Base-by-base conservation (phyloP, 2,888 invertebrate genomes). In the Agrotis clavis region DNA sequence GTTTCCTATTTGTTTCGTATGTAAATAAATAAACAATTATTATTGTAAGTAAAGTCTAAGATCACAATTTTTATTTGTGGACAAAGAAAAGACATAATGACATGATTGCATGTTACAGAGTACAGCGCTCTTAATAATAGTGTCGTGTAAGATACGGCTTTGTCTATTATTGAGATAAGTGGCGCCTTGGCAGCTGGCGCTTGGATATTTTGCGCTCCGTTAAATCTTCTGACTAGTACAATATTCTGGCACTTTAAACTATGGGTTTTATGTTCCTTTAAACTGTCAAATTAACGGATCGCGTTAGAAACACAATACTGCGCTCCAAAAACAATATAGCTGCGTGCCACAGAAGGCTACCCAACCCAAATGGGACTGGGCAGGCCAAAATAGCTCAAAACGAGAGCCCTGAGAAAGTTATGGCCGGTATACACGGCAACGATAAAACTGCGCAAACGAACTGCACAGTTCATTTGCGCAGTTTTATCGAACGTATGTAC, bases 91-190 rank as follows among this genome's bases (percentile, higher is more conserved):
- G 66, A 47, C 47, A 45, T 77, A 70, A 66, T 68, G 67, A 72
- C 56, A 67, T 57, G 67, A 82, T 78, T 72, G 67, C 79, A 72
- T 54, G 48, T 62, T 65, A 54, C 63, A 69, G 47, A 50, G 53
- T 59, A 59, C 63, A 68, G 25, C 35, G 30, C 21, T 71, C 48
- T 62, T 71, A 81, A 77, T 77, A 78, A 60, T 48, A 67, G 53
- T 16, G 41, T 54, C 64, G 11, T 51, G 2, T 53, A 82, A 41
- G 41, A 82, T 57, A 72, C 54, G 74, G 62, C 61, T 77, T 62
- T 51, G 74, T 64, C 18, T 79, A 69, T 73, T 72, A 78, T 79
- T 79, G 67, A 67, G 64, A 71, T 61, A 79, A 73, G 65, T 73
- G 79, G 64, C 67, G 67, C 75, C 74, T 25, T 21, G 18, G 67